Evolutionary conservation across 1,140 invertebrate species (phyloP).

Genomic region (Phymorhynchus buccinoides): DNA sequence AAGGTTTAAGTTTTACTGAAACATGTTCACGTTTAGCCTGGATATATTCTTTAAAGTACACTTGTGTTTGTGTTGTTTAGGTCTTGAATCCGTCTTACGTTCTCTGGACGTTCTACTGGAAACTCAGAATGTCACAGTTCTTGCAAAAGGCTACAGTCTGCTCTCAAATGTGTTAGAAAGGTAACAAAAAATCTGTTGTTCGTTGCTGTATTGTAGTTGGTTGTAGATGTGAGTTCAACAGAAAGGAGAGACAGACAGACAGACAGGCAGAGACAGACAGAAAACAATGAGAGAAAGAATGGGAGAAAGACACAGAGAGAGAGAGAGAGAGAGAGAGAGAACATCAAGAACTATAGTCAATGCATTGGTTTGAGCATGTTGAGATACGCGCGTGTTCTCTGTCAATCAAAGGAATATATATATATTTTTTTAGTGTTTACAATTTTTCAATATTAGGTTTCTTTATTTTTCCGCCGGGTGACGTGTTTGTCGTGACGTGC

Average conservation of each 20-base stretch:
- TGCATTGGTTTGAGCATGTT: not conserved
- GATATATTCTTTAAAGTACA: too few species aligned
- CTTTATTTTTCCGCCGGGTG: too few species aligned
- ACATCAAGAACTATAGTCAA: not conserved
- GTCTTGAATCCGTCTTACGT: slow-evolving; percentile 20
- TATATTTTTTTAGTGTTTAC: too few species aligned
- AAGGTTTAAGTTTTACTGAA: too few species aligned
- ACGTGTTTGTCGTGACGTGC: too few species aligned
- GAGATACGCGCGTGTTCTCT: too few species aligned
- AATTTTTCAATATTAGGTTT: too few species aligned
- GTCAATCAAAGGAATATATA: too few species aligned
- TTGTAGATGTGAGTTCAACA: not conserved
- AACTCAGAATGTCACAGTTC: slow-evolving; percentile 20
- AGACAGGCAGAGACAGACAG: not conserved
- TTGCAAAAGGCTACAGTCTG: not conserved
- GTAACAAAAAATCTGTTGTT: not conserved
- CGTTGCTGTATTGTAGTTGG: not conserved
- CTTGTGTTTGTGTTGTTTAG: not conserved
- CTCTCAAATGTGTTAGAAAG: not conserved
- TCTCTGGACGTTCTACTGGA: not conserved
- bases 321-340: too few species aligned
- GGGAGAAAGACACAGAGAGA: too few species aligned
- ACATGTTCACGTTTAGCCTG: too few species aligned
- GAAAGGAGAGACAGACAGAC: slow-evolving; percentile 22
- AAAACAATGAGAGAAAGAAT: too few species aligned